Evolutionary conservation across 2,888 invertebrate species (phyloP).

Genomic region (Tiliacea citrago): DNA sequence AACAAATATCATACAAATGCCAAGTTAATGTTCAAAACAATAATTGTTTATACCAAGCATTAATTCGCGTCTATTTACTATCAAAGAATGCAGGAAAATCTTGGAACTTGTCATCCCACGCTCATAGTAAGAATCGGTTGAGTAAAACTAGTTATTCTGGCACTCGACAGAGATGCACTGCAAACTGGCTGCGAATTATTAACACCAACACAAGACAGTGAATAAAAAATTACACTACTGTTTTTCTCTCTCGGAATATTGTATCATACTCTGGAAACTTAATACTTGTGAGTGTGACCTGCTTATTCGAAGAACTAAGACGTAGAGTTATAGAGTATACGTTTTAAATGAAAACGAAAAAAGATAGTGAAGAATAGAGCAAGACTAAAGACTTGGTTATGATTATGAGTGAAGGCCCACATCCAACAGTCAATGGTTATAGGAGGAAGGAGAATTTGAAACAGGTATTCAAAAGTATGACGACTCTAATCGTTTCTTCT

Average conservation of each 20-base stretch:
- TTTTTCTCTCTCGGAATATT: constrained; percentile 6
- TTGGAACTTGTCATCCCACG: constrained; percentile 44
- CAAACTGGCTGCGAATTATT: not conserved
- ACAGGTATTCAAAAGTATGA: not conserved
- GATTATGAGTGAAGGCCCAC: too few relatives aligned
- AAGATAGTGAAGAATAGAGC: not conserved
- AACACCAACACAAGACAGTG: not conserved
- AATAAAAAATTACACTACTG: not conserved
- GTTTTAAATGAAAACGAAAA: not conserved
- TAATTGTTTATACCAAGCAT: constrained; percentile 20
- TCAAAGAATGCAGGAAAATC: constrained; percentile 45
- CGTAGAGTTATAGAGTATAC: not conserved
- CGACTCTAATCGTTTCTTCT: not conserved
- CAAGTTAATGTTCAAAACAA: constrained; percentile 14
- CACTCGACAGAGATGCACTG: constrained; percentile 24
- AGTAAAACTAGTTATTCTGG: constrained; percentile 41
- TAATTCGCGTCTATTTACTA: constrained; percentile 45
- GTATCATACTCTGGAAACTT: constrained; percentile 6
- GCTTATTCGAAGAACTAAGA: not conserved
- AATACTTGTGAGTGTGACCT: not conserved
- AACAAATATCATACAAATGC: constrained; percentile 16
- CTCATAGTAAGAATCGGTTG: constrained; percentile 49
- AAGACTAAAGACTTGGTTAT: not conserved
- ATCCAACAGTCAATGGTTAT: not conserved
- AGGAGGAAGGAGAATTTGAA: not conserved